A percentile compares a stretch with the other conserved stretches of the same genome.
Evolutionary conservation across 1,140 invertebrate species (phyloP).

Genomic region (Cydia splendana): DNA sequence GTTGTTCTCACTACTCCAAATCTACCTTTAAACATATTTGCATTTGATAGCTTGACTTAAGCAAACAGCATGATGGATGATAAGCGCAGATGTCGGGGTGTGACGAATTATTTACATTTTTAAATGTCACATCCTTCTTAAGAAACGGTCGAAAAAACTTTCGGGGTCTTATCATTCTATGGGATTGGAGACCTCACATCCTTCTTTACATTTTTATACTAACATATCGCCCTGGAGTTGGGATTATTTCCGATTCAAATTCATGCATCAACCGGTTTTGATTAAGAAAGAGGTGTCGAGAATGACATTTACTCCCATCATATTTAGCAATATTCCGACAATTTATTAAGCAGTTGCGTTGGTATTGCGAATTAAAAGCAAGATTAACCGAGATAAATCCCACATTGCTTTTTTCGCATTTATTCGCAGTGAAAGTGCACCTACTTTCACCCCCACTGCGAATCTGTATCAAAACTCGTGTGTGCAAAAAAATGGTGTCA

Average conservation of each 20-base stretch:
- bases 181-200: constrained; percentile 28
- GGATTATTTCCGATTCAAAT: neutral
- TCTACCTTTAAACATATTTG: constrained; percentile 11
- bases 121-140: constrained; percentile 32
- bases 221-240: constrained; percentile 1
- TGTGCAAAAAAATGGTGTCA: constrained; percentile 65
- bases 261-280: constrained; percentile 6
- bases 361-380: neutral
- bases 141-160: constrained; percentile 12
- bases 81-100: constrained; percentile 19
- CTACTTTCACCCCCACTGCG: constrained; percentile 52
- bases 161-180: constrained; percentile 29
- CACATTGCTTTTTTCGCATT: constrained; percentile 32
- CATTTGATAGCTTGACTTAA: constrained; percentile 19
- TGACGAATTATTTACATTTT: constrained; percentile 31
- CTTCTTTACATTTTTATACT: constrained; percentile 28
- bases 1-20: neutral
- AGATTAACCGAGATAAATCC: constrained; percentile 24
- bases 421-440: constrained; percentile 48
- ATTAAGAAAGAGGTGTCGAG: constrained; percentile 5
- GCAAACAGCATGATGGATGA: constrained; percentile 30
- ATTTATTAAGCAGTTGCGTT: neutral
- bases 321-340: constrained; percentile 15
- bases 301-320: neutral
- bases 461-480: constrained; percentile 65